Conservation (phyloP, 2,797 vertebrate genomes). For the Sebastes taczanowskii region DNA sequence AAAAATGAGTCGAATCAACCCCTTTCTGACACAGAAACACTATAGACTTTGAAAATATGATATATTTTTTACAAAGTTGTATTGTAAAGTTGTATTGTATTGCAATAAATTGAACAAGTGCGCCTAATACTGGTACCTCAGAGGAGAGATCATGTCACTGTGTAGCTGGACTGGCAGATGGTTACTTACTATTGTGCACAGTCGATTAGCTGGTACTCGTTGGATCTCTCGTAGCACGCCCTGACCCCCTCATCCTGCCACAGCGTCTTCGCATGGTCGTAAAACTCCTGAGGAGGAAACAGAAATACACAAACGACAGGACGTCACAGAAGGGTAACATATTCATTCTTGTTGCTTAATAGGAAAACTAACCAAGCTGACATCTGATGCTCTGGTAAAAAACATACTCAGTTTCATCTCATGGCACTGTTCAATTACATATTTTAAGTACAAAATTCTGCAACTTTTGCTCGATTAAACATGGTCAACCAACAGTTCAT, state of each 20-base stretch:
- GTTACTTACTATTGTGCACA: conserved; percentile 97
- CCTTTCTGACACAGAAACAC: not conserved
- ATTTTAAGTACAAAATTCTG: not conserved
- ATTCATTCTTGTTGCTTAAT: not conserved
- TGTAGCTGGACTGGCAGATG: not conserved
- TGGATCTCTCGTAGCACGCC: conserved; percentile 95
- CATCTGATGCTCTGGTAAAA: not conserved
- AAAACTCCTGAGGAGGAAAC: conserved; percentile 88
- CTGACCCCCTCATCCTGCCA: conserved; percentile 97
- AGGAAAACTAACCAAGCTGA: not conserved
- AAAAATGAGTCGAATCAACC: not conserved
- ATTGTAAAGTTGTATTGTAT: not conserved
- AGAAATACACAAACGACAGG: not conserved
- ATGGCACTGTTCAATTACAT: not conserved
- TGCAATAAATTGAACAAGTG: not conserved
- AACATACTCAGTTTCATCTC: not conserved
- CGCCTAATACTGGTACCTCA: not conserved
- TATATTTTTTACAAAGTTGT: too few relatives aligned
- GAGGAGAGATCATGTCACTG: not conserved
- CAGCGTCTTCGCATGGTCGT: conserved; percentile 93
- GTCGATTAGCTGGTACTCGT: conserved; percentile 98
- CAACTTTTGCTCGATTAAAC: not conserved
- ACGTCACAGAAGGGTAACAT: not conserved
- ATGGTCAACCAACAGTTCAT: not conserved
- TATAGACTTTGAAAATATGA: not conserved